phyloP scores from a whole-genome alignment of 2,113 vertebrate species.

The Hippocampus barbouri region DNA sequence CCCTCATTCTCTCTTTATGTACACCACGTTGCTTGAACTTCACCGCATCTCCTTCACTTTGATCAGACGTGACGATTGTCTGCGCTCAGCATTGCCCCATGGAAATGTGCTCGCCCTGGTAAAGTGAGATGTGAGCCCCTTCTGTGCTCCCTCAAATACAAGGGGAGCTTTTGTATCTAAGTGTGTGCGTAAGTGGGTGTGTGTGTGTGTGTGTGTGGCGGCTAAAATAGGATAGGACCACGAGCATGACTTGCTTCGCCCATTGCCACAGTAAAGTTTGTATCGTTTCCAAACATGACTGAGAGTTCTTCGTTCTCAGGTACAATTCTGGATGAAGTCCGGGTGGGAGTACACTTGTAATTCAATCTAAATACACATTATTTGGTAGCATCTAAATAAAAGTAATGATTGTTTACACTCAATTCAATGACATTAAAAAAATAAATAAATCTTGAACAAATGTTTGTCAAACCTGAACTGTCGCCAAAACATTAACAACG shows the following conservation, averaged over 20 bases:
- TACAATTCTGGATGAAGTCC: conserved; percentile 65
- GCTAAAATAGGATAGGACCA: conserved; percentile 25
- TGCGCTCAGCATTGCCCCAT: conserved; percentile 62
- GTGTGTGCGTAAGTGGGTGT: conserved; percentile 20
- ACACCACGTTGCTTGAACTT: conserved; percentile 60
- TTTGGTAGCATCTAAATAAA: conserved; percentile 61
- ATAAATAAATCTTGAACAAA: background rate
- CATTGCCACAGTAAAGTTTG: conserved; percentile 44
- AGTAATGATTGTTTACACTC: conserved; percentile 59
- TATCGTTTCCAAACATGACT: background rate
- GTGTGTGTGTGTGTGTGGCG: conserved; percentile 31
- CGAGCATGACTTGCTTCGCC: conserved; percentile 64
- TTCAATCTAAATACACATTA: conserved; percentile 7
- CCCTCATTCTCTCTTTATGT: conserved; percentile 34
- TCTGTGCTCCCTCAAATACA: conserved; percentile 77
- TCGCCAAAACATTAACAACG: conserved; percentile 37
- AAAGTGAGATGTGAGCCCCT: conserved; percentile 76
- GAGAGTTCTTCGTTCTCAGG: background rate
- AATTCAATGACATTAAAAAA: background rate
- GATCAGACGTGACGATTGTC: conserved; percentile 80
- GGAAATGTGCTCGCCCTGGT: conserved; percentile 62
- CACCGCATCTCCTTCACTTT: conserved; percentile 73
- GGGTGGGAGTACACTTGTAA: no score
- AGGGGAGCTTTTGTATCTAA: conserved; percentile 77
- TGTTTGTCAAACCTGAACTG: background rate